phyloP scores from a whole-genome alignment of 35 echinoderm and acorn worm species.

The Ophiothrix spiculata region DNA sequence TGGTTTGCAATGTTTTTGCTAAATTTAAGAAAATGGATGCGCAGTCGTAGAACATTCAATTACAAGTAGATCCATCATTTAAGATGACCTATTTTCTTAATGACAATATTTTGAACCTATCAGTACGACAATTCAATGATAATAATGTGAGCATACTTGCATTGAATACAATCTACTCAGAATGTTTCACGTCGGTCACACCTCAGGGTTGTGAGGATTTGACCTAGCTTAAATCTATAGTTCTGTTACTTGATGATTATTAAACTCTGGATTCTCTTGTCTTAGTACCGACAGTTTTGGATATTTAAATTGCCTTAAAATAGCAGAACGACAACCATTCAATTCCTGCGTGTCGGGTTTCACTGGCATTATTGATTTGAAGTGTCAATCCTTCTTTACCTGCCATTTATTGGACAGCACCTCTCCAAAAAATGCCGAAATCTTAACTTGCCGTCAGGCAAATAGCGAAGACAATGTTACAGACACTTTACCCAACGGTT shows the following conservation, averaged over 20 bases:
- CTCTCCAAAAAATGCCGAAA: background rate
- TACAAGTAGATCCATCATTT: too few species aligned
- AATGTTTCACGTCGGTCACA: too few species aligned
- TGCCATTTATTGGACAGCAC: background rate
- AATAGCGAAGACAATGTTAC: background rate
- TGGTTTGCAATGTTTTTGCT: too few species aligned
- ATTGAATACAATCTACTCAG: too few species aligned
- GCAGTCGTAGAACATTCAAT: too few species aligned
- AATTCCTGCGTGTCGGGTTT: background rate
- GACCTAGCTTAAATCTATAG: slow-evolving; percentile 10
- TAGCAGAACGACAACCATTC: background rate
- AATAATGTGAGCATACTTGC: too few species aligned
- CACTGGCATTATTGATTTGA: background rate
- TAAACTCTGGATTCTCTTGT: background rate
- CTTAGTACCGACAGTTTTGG: background rate
- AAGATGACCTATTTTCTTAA: too few species aligned
- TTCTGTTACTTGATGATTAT: background rate
- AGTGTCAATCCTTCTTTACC: background rate
- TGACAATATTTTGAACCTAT: too few species aligned
- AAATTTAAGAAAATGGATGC: too few species aligned
- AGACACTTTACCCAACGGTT: background rate
- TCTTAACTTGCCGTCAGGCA: background rate
- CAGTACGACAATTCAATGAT: too few species aligned
- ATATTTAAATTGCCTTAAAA: slow-evolving; percentile 1
- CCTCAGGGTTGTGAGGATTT: background rate